These are phyloP conservation scores for Pipistrellus kuhlii DNA, from an alignment of 2,797 vertebrate species.

Conservation along the genomic window DNA sequence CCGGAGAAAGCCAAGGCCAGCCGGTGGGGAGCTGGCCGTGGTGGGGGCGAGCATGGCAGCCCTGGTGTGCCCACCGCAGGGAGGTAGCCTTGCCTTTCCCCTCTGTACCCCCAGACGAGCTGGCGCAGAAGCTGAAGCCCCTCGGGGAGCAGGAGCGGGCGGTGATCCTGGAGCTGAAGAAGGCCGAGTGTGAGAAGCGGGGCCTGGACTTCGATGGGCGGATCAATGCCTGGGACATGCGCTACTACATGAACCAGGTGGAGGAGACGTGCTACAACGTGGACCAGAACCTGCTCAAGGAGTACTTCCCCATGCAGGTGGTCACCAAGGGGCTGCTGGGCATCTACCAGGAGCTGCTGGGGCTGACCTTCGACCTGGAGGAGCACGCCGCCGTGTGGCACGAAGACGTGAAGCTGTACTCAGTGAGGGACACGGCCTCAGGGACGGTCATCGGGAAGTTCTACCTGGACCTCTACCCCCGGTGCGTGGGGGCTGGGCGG, in stretches of 20 bases:
- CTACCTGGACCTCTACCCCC: conserved; percentile 96
- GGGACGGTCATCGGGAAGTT: conserved; percentile 93
- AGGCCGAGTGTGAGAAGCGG: conserved; percentile 92
- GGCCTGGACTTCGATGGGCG: conserved; percentile 88
- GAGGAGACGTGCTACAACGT: conserved; percentile 96
- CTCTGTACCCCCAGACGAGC: conserved; percentile 89
- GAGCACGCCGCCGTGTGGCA: conserved; percentile 93
- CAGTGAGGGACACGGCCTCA: conserved; percentile 89
- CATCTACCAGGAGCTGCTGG: conserved; percentile 98
- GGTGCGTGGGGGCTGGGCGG: conserved; percentile 86
- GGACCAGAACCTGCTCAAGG: conserved; percentile 97
- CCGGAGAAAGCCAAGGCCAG: neutral
- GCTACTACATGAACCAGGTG: conserved; percentile 99
- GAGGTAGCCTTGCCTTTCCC: neutral
- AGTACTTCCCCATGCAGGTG: conserved; percentile 98
- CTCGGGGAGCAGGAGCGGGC: conserved; percentile 94
- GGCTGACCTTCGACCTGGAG: conserved; percentile 92
- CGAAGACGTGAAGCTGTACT: conserved; percentile 94
- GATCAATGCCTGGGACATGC: conserved; percentile 96
- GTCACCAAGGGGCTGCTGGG: conserved; percentile 95
- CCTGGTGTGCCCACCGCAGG: accelerated
- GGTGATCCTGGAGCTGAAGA: conserved; percentile 93
- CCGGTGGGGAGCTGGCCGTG: neutral
- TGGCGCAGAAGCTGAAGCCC: conserved; percentile 93
- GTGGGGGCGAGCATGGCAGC: neutral